These are phyloP conservation scores for Brachynemurus nebulosus DNA, from an alignment of 2,888 invertebrate species.

Conservation along the genomic window DNA sequence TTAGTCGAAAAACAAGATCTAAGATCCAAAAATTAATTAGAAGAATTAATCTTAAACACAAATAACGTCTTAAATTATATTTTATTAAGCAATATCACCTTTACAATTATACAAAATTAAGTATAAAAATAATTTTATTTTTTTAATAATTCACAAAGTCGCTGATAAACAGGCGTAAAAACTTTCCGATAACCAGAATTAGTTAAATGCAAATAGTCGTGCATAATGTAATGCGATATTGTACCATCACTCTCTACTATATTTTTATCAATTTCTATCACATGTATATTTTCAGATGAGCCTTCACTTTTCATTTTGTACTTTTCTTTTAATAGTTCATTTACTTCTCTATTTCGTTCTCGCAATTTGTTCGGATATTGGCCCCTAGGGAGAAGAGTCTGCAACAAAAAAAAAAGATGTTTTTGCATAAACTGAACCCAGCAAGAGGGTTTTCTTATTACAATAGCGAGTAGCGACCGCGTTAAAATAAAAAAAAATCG, in stretches of 20 bases:
- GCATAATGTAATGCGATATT: slow-evolving; percentile 49
- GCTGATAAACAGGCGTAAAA: slow-evolving; percentile 40
- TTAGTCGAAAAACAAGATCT: too few species aligned
- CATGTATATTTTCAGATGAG: slow-evolving; percentile 25
- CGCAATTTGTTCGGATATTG: slow-evolving; percentile 46
- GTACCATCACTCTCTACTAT: slow-evolving; percentile 36
- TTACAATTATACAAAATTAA: too few species aligned
- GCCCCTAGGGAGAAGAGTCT: slow-evolving; percentile 53
- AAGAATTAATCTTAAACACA: too few species aligned
- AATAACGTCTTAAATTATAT: too few species aligned
- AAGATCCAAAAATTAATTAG: too few species aligned
- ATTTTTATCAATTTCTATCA: slow-evolving; percentile 29
- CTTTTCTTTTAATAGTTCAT: slow-evolving; percentile 34
- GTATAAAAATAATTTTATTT: slow-evolving; percentile 5
- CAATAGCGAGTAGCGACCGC: too few species aligned
- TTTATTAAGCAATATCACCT: too few species aligned
- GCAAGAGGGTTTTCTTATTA: too few species aligned
- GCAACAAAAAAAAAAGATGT: slow-evolving; percentile 23
- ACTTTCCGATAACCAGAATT: slow-evolving; percentile 46
- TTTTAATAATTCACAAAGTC: slow-evolving; percentile 24
- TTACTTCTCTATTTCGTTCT: slow-evolving; percentile 43
- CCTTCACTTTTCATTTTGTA: slow-evolving; percentile 26
- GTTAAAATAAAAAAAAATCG: too few species aligned
- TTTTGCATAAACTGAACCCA: slow-evolving; percentile 8
- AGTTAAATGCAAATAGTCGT: slow-evolving; percentile 54